Evolutionary conservation across 2,888 invertebrate genomes (phyloP), one percentile per base, ranked within the genome.

Genomic region (Argynnis bischoffii): DNA sequence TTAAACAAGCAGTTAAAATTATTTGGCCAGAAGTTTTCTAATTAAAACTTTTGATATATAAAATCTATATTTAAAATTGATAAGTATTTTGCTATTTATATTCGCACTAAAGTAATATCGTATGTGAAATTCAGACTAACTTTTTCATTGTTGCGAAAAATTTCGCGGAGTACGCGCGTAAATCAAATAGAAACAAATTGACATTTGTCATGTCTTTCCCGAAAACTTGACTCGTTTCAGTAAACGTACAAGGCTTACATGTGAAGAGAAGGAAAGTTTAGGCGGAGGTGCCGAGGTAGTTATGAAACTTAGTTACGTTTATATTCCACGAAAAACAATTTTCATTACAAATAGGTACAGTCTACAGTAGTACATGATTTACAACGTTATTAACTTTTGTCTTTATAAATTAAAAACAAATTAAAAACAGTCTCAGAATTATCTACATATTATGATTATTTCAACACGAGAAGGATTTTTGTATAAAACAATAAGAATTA

Each of bases 181-280:
- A 53, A 66, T 70, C 63, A 57, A 63, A 47, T 59, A 26, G 63
- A 63, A 65, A 70, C 65, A 70, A 68, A 68, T 70, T 59, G 70
- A 63, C 54, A 31, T 59, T 64, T 68, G 65, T 68, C 65, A 65
- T 68, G 68, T 68, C 65, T 67, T 57, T 55, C 54, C 31, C 48
- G 35, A 57, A 63, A 70, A 55, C 63, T 70, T 70, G 50, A 64
- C 63, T 48, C 57, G 46, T 46, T 56, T 53, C 61, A 53, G 67
- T 55, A 47, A 53, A 56, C 56, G 64, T 56, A 61, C 41, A 48
- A 64, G 56, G 41, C 64, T 61, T 63, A 63, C 56, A 53, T 41
- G 66, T 63, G 14, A 59, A 21, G 48, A 16, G 54, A 41, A 61
- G 46, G 41, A 48, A 53, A 64, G 50, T 68, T 67, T 63, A 64